phyloP scores from a whole-genome alignment of 2,797 vertebrate genomes.

The Oreortyx pictus region DNA sequence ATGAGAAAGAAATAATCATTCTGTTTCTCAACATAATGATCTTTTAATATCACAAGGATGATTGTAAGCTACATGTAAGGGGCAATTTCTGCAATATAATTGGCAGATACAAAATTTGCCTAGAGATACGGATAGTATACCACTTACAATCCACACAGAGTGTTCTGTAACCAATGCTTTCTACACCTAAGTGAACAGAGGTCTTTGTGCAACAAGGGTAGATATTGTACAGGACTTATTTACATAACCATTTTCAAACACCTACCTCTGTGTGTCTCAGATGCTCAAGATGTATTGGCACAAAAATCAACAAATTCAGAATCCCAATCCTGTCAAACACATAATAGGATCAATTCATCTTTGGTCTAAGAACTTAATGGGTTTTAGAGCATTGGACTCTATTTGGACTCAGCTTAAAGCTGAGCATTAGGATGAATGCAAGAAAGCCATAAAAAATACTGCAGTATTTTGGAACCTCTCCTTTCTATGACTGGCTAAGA shows the following conservation, averaged over 20 bases:
- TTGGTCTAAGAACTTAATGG: neutral
- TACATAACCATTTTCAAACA: neutral
- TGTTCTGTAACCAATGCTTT: slow-evolving; percentile 11
- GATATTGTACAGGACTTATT: neutral
- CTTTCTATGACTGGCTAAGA: neutral
- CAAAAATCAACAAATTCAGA: neutral
- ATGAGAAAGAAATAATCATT: slow-evolving; percentile 20
- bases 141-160: neutral
- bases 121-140: slow-evolving; percentile 17
- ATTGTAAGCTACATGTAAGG: neutral
- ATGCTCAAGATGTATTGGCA: neutral
- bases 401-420: neutral
- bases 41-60: slow-evolving; percentile 3
- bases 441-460: neutral
- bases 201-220: neutral
- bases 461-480: neutral
- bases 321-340: rapidly evolving
- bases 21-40: slow-evolving; percentile 10
- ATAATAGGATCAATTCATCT: neutral
- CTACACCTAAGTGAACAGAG: neutral
- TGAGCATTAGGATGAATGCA: neutral
- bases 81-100: slow-evolving; percentile 20
- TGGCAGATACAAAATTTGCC: slow-evolving; percentile 29
- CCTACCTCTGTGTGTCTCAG: neutral
- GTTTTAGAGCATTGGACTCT: neutral